Evolutionary conservation across 2,888 invertebrate genomes (phyloP).

Genomic region (Papilio gigon): DNA sequence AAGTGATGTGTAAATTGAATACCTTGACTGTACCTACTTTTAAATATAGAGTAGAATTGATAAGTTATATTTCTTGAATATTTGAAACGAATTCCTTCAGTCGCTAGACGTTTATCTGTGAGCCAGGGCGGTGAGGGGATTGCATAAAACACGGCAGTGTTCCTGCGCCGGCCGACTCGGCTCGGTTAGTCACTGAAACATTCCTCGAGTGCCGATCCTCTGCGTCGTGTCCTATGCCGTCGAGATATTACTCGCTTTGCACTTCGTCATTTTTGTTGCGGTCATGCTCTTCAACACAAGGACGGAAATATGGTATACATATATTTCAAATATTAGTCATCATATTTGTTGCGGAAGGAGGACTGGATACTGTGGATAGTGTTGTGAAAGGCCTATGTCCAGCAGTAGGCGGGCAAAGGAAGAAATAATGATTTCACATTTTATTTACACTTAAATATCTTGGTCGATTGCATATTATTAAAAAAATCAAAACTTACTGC

Average conservation of each 20-base stretch:
- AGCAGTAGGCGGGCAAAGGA: too few species aligned
- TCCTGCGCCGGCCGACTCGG: slow-evolving; percentile 57
- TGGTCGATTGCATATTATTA: too few species aligned
- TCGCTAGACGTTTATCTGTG: slow-evolving; percentile 45
- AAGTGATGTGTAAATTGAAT: too few species aligned
- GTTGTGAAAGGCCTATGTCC: too few species aligned
- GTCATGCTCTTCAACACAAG: not conserved
- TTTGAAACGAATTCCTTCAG: slow-evolving; percentile 38
- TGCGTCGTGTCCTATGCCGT: slow-evolving; percentile 45
- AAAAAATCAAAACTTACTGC: too few species aligned
- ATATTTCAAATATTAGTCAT: not conserved
- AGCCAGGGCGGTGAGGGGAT: slow-evolving; percentile 44
- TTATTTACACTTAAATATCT: too few species aligned
- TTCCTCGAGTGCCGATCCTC: slow-evolving; percentile 69
- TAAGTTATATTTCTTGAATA: slow-evolving; percentile 6
- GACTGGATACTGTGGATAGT: too few species aligned
- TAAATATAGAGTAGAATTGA: too few species aligned
- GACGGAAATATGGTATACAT: not conserved
- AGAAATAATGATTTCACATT: too few species aligned
- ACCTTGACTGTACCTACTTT: too few species aligned
- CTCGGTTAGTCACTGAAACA: slow-evolving; percentile 77
- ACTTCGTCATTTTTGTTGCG: slow-evolving; percentile 6
- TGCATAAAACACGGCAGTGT: slow-evolving; percentile 52
- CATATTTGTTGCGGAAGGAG: too few species aligned
- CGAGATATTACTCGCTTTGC: slow-evolving; percentile 24